Evolutionary conservation across 2,113 vertebrate genomes (phyloP).

Genomic region (Gnathonemus longibarbis): DNA sequence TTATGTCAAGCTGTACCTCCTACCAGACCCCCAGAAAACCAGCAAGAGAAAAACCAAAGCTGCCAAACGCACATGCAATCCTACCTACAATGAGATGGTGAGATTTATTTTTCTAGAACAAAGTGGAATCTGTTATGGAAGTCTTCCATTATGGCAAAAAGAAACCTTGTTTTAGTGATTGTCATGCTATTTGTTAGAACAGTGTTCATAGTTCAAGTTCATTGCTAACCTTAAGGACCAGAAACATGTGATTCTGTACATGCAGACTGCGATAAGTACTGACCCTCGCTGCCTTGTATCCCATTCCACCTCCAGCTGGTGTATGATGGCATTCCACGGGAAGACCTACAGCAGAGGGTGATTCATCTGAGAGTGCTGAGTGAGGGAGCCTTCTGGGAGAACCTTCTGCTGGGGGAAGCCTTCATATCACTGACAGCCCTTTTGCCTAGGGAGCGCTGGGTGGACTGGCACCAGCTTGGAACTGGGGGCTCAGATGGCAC

Average conservation of each 20-base stretch:
- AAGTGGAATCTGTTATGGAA: background rate
- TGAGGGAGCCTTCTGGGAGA: constrained; percentile 93
- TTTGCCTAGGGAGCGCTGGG: constrained; percentile 77
- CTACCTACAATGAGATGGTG: constrained; percentile 97
- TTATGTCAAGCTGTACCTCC: constrained; percentile 92
- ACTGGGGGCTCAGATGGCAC: constrained; percentile 56
- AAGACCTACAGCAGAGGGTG: constrained; percentile 85
- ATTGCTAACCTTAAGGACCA: background rate
- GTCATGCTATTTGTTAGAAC: background rate
- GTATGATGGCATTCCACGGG: constrained; percentile 81
- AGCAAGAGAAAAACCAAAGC: constrained; percentile 97
- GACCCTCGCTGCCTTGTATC: background rate
- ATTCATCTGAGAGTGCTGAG: constrained; percentile 86
- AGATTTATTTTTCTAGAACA: background rate
- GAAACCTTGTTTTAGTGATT: background rate
- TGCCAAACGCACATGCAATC: constrained; percentile 91
- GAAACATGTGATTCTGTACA: background rate
- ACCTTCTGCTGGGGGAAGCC: constrained; percentile 81
- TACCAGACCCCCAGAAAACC: constrained; percentile 90
- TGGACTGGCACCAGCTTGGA: constrained; percentile 84
- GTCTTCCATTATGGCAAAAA: background rate
- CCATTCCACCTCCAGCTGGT: constrained; percentile 67
- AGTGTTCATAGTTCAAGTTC: background rate
- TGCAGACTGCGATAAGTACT: background rate
- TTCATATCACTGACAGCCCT: constrained; percentile 77